phyloP scores from a whole-genome alignment of 2,113 vertebrate genomes.

The Upupa epops region DNA sequence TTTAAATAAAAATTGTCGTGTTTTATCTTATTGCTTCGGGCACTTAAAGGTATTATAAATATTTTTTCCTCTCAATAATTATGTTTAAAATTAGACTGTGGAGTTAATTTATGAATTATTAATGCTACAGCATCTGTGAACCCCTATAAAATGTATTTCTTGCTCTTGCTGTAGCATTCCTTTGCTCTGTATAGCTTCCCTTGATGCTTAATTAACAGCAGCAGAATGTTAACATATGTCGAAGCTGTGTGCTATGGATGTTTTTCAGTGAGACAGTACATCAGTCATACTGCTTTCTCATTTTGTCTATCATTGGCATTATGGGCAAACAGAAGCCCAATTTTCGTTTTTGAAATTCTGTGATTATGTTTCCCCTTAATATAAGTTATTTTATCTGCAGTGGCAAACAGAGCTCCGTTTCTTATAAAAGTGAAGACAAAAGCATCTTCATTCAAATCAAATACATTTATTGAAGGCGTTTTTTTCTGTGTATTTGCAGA shows the following conservation, averaged over 20 bases:
- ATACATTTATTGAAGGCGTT: not conserved
- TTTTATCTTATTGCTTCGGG: not conserved
- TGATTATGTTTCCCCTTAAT: not conserved
- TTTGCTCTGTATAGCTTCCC: not conserved
- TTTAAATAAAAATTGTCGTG: not conserved
- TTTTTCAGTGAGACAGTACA: not conserved
- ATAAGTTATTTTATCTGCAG: not conserved
- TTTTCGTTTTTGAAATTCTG: not conserved
- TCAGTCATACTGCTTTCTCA: not conserved
- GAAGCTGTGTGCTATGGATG: not conserved
- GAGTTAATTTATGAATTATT: slow-evolving; percentile 11
- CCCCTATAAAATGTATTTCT: not conserved
- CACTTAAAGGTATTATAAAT: not conserved
- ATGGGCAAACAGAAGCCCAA: not conserved
- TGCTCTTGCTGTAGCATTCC: not conserved
- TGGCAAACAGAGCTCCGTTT: not conserved
- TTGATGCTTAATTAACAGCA: not conserved
- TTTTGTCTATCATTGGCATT: not conserved
- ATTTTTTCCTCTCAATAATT: not conserved
- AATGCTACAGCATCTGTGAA: not conserved
- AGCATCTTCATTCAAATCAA: not conserved
- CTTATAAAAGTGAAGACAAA: not conserved
- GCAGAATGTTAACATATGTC: not conserved
- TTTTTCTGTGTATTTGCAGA: not conserved
- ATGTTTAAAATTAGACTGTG: not conserved